Percentiles rank a stretch among this genome's conserved stretches.
Conservation (phyloP, 2,113 vertebrate species). For the Leucosticte australis region DNA sequence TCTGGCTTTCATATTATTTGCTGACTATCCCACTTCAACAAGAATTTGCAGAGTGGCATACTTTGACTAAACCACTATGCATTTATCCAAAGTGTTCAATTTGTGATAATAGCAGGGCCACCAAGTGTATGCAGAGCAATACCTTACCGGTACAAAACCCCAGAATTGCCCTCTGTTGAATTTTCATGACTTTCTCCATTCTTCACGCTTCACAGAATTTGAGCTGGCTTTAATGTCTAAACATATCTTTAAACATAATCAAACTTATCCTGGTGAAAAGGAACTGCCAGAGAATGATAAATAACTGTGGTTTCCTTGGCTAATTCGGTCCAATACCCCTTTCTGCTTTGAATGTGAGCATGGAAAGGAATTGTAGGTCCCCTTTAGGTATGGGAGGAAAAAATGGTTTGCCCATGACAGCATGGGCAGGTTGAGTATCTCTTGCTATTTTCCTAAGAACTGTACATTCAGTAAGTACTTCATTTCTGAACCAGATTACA, state of each 20-base stretch:
- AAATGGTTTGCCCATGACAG: background rate
- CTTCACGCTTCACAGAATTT: background rate
- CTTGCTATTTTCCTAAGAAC: background rate
- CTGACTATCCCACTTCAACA: background rate
- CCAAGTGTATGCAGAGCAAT: background rate
- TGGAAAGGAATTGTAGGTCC: background rate
- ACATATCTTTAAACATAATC: background rate
- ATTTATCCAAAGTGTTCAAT: background rate
- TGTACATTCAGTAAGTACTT: background rate
- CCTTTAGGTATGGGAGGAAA: background rate
- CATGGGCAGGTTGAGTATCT: background rate
- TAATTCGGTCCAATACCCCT: background rate
- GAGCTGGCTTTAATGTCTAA: background rate
- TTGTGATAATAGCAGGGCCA: background rate
- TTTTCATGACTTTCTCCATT: background rate
- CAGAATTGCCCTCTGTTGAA: background rate
- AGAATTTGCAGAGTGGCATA: background rate
- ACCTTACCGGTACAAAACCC: background rate
- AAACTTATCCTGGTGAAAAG: background rate
- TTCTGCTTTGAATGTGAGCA: background rate
- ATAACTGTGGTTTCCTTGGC: background rate
- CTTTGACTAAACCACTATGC: background rate
- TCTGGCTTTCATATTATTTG: background rate
- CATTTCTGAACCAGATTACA: background rate
- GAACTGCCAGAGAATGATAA: background rate